Base-by-base conservation (phyloP, 2,888 invertebrate species). In the Tridacna gigas region DNA sequence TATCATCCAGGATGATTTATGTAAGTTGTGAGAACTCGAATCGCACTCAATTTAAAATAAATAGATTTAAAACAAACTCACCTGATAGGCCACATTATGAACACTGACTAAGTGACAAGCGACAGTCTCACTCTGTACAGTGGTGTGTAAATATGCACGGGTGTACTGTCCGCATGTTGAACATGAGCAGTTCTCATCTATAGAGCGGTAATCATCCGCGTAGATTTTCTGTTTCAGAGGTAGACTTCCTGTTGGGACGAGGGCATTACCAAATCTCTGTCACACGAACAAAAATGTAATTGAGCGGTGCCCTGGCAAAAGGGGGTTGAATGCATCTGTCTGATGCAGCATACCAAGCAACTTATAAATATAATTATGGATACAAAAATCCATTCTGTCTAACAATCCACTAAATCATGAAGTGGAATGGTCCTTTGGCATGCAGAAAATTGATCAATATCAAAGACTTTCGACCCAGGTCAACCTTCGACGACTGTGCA, bases 251-350 rank as follows among this genome's bases (percentile, higher is more conserved):
- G 96, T 96, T 92, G 97, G 96, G 0, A 97, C 96, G 75, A 99
- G 95, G 0, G 99, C 99, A 95, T 97, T 97, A 2, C 99, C 99
- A 96, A 99, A 99, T 94, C 99, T 96, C 97, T 98, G 95, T 78
- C 96, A 96, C 93, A 86, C 78, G 71, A 20, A 3, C 56, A 9
- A 56, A 56, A 18, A 5, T 4, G 9, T n/a, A 56, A 5, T 20
- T 20, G 2, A 56, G 18, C 9, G n/a, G 9, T 9, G 4, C 56
- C 7, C 37, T 37, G 37, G 37, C 37, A 37, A 37, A 37, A 37
- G 2, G 7, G 2, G 37, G 37, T 37, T 37, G 2, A 7, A 37
- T 37, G 7, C 7, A 37, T 37, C 37, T 37, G 37, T 7, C 3
- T 37, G 37, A 37, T 37, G 7, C 2, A 37, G 2, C 7, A 37